Evolutionary conservation across 2,113 vertebrate species (phyloP), one percentile per base, ranked within the genome.

Genomic region (Dicentrarchus labrax): DNA sequence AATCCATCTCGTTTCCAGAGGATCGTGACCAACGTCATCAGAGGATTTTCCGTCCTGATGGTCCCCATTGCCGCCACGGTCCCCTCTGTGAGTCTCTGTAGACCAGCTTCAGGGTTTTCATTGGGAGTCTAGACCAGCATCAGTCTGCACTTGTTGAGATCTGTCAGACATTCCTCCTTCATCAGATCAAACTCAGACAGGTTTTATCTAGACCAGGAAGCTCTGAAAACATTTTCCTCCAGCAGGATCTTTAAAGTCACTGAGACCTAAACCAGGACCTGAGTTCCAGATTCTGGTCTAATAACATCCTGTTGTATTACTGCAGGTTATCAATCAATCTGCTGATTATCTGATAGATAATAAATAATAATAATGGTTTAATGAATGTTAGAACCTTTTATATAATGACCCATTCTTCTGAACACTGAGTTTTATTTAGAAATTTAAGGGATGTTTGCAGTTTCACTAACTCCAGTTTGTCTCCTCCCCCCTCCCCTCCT

Each of bases 1-100:
- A 50, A 93, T 19, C 68, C 84, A 6, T 96, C 97, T 13, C 91
- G 69, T n/a, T 85, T 98, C 54, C 97, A 97, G 92, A 96, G 85
- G 24, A 67, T 94, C 0, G 9, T 92, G 1, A 96, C 96, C 0
- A 88, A 98, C 91, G 84, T 95, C 48, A 91, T 97, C 30, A 93
- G 98, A 3, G 91, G 72, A 0, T 6, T 97, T 8, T 97, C 97
- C 0, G 36, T 99, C 11, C 5, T 97, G 39, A 99, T 99, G 97
- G 88, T 99, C 45, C 98, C 98, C 2, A 16, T 99, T 11, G 97
- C 98, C 5, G 97, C 97, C 0, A 89, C 95, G 0, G 97, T 99
- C 1, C 98, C 98, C 2, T 97, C 97, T 0, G 91, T 92, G 67
- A 90, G 90, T 83, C 8, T 36, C 39, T 19, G 3, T 57, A n/a